Evolutionary conservation across 2,113 vertebrate genomes (phyloP).

Genomic region (Epinephelus lanceolatus): DNA sequence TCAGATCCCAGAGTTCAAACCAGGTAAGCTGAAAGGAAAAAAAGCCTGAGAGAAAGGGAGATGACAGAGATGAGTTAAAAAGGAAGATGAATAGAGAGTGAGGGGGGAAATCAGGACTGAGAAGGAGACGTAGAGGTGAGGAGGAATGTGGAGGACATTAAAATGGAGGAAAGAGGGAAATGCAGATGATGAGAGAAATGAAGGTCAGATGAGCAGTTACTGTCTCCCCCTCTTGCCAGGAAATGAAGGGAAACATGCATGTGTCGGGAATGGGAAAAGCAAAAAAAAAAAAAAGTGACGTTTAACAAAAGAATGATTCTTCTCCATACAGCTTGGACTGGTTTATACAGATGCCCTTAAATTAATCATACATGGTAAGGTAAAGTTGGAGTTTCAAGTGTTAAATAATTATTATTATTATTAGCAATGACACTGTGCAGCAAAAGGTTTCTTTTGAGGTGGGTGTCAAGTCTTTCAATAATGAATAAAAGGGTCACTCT

Average conservation of each 20-base stretch:
- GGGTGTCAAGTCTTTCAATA: constrained; percentile 1
- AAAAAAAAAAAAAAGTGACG: neutral
- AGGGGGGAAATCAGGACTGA: constrained; percentile 7
- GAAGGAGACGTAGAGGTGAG: constrained; percentile 30
- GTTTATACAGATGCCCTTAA: neutral
- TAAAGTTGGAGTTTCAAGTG: neutral
- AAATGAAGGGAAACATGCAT: neutral
- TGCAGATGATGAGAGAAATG: constrained; percentile 41
- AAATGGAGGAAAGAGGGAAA: constrained; percentile 20
- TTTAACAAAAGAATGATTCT: neutral
- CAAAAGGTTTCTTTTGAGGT: neutral
- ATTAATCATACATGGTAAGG: neutral
- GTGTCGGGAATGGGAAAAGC: neutral
- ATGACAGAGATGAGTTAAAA: neutral
- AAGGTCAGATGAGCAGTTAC: constrained; percentile 23
- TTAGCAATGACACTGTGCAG: neutral
- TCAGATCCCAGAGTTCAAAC: constrained; percentile 93
- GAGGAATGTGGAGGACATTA: constrained; percentile 28
- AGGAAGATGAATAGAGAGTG: constrained; percentile 28
- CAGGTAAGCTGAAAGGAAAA: constrained; percentile 84
- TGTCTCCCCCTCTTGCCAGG: neutral
- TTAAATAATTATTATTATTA: constrained; percentile 1
- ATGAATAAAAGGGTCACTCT: constrained; percentile 4
- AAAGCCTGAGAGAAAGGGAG: neutral
- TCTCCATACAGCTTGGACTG: neutral